Base-by-base conservation (phyloP, 2,113 vertebrate species). In the Bos indicus region DNA sequence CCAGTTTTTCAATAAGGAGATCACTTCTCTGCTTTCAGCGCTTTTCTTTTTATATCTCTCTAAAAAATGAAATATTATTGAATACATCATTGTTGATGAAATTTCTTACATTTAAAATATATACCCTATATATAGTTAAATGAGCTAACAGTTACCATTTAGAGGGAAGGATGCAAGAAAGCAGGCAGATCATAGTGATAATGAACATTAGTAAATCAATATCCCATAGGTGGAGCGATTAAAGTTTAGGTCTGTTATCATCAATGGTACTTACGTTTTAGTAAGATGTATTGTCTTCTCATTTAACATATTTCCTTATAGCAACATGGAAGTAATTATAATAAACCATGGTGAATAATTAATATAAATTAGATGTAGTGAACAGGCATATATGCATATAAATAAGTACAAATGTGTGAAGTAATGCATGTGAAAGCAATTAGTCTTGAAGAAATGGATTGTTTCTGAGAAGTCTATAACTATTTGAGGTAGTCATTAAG, bases 251-350 rank as follows among this genome's bases (percentile, higher is more conserved):
- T 57, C 26, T 71, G 21, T 33, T 71, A 43, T 54, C 74, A 82
- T 60, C 26, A 82, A 80, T 1, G 78, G 12, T 23, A 40, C 56
- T 87, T 77, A 78, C 48, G 5, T 81, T 46, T 96, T 48, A 78
- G 1, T 56, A 85, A 96, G 48, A 59, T 52, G 48, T 51, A 48
- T 19, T 81, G 23, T 71, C 51, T 88, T 52, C 8, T 43, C 46
- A 92, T 36, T 88, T 71, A 94, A 56, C 17, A 25, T 88, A 90
- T 88, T 88, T 84, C 93, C 89, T 88, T 93, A 60, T 83, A 78
- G 67, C 36, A 78, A 88, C 77, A 52, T 86, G 16, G 17, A 60
- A 60, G 30, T 95, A 94, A 93, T 96, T 89, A 40, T 74, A 78
- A 48, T 8, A 85, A 96, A 82, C 28, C 33, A 17, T 80, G 40